These are phyloP conservation scores for Ranitomeya variabilis DNA, from an alignment of 2,113 vertebrate species.

Conservation along the genomic window DNA sequence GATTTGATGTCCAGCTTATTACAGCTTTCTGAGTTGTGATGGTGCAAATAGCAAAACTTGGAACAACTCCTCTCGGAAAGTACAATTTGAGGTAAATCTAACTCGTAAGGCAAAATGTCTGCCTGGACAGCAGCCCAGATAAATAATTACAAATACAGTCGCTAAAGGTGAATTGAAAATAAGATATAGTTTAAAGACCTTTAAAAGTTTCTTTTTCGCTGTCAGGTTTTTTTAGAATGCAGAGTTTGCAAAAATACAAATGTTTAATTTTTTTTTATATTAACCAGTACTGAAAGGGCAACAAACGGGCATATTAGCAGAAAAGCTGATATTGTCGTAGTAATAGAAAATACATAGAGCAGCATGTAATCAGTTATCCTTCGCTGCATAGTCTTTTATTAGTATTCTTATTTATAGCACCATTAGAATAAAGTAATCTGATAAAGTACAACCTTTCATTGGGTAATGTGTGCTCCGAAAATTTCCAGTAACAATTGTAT, in stretches of 20 bases:
- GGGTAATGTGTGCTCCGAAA: not conserved
- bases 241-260: not conserved
- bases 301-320: not conserved
- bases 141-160: not conserved
- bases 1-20: conserved; percentile 1
- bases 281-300: not conserved
- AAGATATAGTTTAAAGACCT: not conserved
- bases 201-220: not conserved
- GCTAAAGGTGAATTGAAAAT: not conserved
- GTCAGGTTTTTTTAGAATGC: not conserved
- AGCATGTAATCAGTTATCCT: not conserved
- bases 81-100: not conserved
- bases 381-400: not conserved
- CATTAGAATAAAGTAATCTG: not conserved
- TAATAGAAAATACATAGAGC: not conserved
- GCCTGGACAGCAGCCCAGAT: not conserved
- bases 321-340: not conserved
- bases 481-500: not conserved
- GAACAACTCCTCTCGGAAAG: not conserved
- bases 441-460: not conserved
- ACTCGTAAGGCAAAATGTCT: not conserved
- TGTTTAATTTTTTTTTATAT: not conserved
- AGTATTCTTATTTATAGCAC: not conserved
- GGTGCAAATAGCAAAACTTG: not conserved
- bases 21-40: not conserved